Evolutionary conservation across 2,113 vertebrate genomes (phyloP).

Genomic region (Clarias macrocephalus): DNA sequence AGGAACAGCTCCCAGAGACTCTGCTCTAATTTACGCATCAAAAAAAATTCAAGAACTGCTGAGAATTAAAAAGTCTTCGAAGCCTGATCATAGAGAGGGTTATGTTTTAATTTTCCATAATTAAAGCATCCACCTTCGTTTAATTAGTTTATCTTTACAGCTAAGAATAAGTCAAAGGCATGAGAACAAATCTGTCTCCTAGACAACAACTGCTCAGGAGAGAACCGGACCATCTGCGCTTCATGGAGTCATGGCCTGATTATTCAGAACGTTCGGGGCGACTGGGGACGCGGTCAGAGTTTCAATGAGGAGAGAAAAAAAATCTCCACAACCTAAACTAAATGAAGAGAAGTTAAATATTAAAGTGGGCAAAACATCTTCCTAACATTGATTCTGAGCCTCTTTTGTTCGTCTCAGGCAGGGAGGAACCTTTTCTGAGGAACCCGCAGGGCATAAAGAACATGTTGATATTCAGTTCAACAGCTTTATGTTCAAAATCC

Average conservation of each 20-base stretch:
- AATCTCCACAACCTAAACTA: not conserved
- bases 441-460: not conserved
- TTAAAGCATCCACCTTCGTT: not conserved
- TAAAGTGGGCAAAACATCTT: not conserved
- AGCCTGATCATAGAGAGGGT: not conserved
- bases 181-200: not conserved
- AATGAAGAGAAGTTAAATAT: not conserved
- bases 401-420: not conserved
- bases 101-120: too few species aligned
- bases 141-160: not conserved
- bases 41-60: not conserved
- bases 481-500: not conserved
- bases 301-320: not conserved
- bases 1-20: too few species aligned
- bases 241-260: not conserved
- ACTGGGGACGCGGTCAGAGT: not conserved
- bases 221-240: conserved; percentile 1
- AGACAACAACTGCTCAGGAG: conserved; percentile 1
- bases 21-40: too few species aligned
- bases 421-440: conserved; percentile 10
- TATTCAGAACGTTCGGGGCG: not conserved
- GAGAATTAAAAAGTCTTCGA: not conserved
- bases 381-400: not conserved
- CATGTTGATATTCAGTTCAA: not conserved
- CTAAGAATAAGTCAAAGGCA: not conserved